Percentiles rank a stretch among this genome's conserved stretches.
phyloP scores from a whole-genome alignment of 2,888 invertebrate species.

The Electrophaes corylata region DNA sequence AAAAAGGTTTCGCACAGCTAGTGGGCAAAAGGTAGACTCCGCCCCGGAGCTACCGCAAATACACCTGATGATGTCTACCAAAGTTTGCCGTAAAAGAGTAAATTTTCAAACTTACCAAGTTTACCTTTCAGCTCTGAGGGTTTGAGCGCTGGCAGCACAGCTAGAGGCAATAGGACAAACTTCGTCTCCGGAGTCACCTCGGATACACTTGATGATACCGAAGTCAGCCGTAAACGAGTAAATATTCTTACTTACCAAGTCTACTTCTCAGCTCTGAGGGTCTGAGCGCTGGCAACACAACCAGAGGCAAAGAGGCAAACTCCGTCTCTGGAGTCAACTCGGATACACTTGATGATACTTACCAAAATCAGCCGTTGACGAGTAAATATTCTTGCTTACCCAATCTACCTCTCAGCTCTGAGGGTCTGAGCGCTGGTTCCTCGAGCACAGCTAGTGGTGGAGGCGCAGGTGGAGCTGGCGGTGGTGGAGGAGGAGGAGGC shows the following conservation, averaged over 20 bases:
- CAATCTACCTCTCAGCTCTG: slow-evolving; percentile 83
- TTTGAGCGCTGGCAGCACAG: slow-evolving; percentile 86
- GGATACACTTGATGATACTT: slow-evolving; percentile 25
- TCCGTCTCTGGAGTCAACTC: slow-evolving; percentile 75
- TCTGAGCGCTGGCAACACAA: slow-evolving; percentile 86
- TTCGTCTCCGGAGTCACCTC: no score
- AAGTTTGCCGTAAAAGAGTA: no score
- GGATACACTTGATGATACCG: slow-evolving; percentile 30
- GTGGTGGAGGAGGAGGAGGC: slow-evolving; percentile 89
- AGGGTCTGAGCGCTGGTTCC: slow-evolving; percentile 87
- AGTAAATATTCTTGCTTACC: slow-evolving; percentile 62
- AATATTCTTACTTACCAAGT: slow-evolving; percentile 64
- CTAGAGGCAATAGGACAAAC: slow-evolving; percentile 86
- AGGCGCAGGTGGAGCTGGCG: slow-evolving; percentile 81
- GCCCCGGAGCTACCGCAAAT: no score
- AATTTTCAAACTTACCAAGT: no score
- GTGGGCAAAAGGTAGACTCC: no score
- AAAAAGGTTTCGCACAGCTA: no score
- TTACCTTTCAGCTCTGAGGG: slow-evolving; percentile 85
- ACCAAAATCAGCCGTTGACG: no score
- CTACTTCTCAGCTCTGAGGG: slow-evolving; percentile 85
- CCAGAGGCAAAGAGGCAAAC: slow-evolving; percentile 85
- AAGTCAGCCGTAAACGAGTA: no score
- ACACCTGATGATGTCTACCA: no score
- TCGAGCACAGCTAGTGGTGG: slow-evolving; percentile 84